A percentile compares a stretch with the other conserved stretches of the same genome.
These are phyloP conservation scores for Sebastes vulpes DNA, from an alignment of 2,797 vertebrate genomes.

Conservation along the genomic window DNA sequence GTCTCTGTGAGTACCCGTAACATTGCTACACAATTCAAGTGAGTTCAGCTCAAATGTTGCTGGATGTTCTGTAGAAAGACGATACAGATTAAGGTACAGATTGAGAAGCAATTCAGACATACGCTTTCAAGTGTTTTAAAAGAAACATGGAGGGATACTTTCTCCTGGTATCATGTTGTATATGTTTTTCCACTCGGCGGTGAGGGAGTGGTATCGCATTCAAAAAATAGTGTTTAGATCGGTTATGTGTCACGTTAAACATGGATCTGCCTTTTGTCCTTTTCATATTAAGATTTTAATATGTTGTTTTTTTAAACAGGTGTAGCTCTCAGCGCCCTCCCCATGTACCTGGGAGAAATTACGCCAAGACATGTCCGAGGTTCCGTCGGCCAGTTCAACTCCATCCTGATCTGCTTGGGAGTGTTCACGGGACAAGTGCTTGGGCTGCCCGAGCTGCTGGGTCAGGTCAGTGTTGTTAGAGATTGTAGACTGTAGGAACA, in stretches of 20 bases:
- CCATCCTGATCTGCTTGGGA: conserved; percentile 95
- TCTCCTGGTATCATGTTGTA: neutral
- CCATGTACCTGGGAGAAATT: conserved; percentile 97
- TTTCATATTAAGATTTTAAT: neutral
- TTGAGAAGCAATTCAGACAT: neutral
- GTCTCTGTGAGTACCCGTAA: neutral
- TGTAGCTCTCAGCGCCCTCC: conserved; percentile 92
- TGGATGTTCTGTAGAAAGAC: neutral
- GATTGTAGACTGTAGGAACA: neutral
- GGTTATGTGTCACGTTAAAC: neutral
- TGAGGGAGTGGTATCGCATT: neutral
- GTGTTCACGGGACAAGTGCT: conserved; percentile 93
- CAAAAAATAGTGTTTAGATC: neutral
- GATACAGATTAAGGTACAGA: neutral
- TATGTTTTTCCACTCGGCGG: neutral
- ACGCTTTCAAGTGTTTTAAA: neutral
- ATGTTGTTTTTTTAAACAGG: conserved; percentile 79
- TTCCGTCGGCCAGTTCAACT: conserved; percentile 92
- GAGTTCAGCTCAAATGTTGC: neutral
- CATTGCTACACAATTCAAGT: neutral
- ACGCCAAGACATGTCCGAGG: conserved; percentile 92
- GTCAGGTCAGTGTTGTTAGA: conserved; percentile 86
- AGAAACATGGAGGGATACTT: neutral
- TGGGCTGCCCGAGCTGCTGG: conserved; percentile 93
- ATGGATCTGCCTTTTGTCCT: neutral